Percentiles rank a stretch among this genome's conserved stretches.
Evolutionary conservation across 1,140 invertebrate genomes (phyloP).

Genomic region (Chelonus insularis): DNA sequence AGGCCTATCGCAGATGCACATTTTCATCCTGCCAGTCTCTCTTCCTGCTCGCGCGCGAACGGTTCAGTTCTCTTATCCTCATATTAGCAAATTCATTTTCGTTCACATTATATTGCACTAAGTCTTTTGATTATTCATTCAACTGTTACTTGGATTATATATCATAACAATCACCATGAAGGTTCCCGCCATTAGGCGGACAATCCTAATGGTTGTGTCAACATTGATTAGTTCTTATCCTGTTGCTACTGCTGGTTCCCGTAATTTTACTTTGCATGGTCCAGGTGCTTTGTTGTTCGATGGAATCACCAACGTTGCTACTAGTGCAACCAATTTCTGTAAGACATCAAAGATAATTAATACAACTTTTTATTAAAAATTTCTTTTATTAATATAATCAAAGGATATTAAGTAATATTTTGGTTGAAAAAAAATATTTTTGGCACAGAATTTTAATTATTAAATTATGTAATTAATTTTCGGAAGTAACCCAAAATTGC

Average conservation of each 20-base stretch:
- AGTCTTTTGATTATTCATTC: neutral
- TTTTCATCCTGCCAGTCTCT: constrained; percentile 31
- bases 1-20: constrained; percentile 20
- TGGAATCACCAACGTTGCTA: constrained; percentile 49
- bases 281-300: constrained; percentile 34
- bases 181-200: constrained; percentile 19
- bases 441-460: no score
- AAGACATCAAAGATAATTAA: no score
- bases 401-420: neutral
- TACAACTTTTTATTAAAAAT: constrained; percentile 25
- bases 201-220: constrained; percentile 11
- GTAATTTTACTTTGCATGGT: neutral
- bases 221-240: constrained; percentile 23
- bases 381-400: neutral
- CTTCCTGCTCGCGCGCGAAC: constrained; percentile 26
- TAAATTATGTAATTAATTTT: no score
- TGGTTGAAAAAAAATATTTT: no score
- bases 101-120: neutral
- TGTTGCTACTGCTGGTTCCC: constrained; percentile 5
- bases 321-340: constrained; percentile 48
- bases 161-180: constrained; percentile 18
- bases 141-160: neutral
- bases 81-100: neutral
- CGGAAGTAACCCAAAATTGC: no score
- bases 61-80: neutral